Conservation (phyloP, 2,113 vertebrate species). For the Tinamus guttatus region DNA sequence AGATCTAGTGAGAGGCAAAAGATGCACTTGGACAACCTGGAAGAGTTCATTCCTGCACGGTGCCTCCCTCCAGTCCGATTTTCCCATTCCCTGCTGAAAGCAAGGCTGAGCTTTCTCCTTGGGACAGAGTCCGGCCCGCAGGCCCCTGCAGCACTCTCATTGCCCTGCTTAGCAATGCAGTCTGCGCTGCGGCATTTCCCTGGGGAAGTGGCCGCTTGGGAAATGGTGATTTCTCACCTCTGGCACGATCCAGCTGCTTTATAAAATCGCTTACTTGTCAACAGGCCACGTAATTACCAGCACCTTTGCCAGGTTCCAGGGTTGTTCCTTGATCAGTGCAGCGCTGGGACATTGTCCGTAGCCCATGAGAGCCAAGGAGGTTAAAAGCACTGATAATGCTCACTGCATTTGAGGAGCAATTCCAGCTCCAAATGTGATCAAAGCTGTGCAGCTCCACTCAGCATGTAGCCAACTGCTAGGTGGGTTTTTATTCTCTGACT, state of each 20-base stretch:
- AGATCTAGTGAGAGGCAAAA: background rate
- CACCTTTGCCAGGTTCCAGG: background rate
- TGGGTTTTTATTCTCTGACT: background rate
- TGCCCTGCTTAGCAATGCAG: background rate
- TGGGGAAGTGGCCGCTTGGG: background rate
- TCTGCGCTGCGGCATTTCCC: background rate
- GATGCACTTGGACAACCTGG: background rate
- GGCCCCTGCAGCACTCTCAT: background rate
- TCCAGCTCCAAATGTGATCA: background rate
- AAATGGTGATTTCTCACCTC: background rate
- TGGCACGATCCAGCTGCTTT: background rate
- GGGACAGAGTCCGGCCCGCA: background rate
- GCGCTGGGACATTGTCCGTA: background rate
- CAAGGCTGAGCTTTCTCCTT: background rate
- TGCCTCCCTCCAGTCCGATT: background rate
- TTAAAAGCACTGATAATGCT: background rate
- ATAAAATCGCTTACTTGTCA: conserved; percentile 9
- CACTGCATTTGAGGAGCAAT: background rate
- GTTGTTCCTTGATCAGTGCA: background rate
- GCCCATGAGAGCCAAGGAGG: background rate
- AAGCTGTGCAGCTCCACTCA: background rate
- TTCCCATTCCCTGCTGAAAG: background rate
- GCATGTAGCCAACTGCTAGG: background rate
- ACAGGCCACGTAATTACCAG: background rate
- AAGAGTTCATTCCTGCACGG: background rate